Evolutionary conservation across 2,113 vertebrate genomes (phyloP).

Genomic region (Alosa alosa): DNA sequence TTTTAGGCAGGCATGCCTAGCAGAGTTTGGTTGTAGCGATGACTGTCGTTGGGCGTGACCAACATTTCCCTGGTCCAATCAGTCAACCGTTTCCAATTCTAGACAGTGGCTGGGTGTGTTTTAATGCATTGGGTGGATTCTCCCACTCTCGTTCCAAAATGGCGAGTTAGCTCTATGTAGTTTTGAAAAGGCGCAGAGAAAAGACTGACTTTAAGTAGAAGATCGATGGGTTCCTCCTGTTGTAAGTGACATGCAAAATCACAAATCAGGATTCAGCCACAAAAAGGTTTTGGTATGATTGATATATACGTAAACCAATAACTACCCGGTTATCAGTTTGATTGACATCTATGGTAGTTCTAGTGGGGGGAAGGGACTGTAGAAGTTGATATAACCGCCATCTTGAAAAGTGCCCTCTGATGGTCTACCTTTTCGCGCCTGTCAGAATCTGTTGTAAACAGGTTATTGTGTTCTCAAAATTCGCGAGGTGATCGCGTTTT

Average conservation of each 20-base stretch:
- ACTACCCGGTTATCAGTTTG: conserved; percentile 36
- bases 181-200: conserved; percentile 8
- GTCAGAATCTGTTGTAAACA: conserved; percentile 69
- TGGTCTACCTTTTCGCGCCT: conserved; percentile 71
- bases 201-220: background rate
- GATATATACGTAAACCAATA: conserved; percentile 60
- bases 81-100: background rate
- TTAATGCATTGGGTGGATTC: background rate
- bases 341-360: conserved; percentile 58
- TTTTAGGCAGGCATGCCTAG: background rate
- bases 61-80: background rate
- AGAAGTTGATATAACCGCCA: conserved; percentile 75
- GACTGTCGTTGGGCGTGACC: conserved; percentile 3
- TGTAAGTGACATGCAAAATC: background rate
- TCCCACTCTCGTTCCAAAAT: conserved; percentile 9
- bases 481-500: conserved; percentile 34
- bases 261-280: conserved; percentile 6
- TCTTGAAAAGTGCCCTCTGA: conserved; percentile 75
- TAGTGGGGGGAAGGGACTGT: conserved; percentile 74
- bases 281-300: conserved; percentile 21
- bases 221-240: background rate
- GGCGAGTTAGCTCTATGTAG: background rate
- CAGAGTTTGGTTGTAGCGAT: background rate
- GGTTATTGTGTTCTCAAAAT: conserved; percentile 48
- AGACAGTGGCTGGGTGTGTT: background rate